Evolutionary conservation across 2,113 vertebrate genomes (phyloP).

Genomic region (Verasper variegatus): DNA sequence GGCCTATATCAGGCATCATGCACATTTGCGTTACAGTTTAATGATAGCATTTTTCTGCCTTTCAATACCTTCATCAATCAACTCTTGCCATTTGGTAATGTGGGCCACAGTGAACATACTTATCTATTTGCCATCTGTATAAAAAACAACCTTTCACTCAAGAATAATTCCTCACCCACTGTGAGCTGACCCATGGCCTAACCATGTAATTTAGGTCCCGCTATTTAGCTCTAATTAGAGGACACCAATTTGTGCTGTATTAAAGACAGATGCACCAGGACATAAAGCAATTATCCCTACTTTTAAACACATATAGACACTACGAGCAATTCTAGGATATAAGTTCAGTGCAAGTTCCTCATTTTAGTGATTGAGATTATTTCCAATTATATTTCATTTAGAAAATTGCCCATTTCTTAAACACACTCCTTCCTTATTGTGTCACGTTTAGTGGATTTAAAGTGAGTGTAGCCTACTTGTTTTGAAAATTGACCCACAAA

Average conservation of each 20-base stretch:
- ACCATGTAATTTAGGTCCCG: not conserved
- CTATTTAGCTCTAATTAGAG: not conserved
- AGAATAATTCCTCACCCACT: not conserved
- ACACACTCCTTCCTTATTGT: not conserved
- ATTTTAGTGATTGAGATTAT: too few relatives aligned
- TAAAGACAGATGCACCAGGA: not conserved
- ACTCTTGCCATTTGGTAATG: not conserved
- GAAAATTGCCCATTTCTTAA: not conserved
- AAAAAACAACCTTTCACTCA: not conserved
- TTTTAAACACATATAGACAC: not conserved
- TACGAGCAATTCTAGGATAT: too few relatives aligned
- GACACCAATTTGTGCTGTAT: not conserved
- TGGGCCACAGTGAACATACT: not conserved
- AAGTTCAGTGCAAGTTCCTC: too few relatives aligned
- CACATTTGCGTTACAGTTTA: not conserved
- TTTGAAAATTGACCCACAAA: not conserved
- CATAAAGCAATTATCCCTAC: not conserved
- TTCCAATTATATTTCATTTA: not conserved
- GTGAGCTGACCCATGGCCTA: not conserved
- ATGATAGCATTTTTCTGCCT: not conserved
- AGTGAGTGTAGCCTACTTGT: not conserved
- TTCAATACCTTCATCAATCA: not conserved
- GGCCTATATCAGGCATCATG: too few relatives aligned
- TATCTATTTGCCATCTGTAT: not conserved
- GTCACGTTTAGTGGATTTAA: not conserved